These are phyloP conservation scores for Epizoanthus scotinus DNA, from an alignment of 92 coral and sea anemone genomes.

Conservation along the genomic window DNA sequence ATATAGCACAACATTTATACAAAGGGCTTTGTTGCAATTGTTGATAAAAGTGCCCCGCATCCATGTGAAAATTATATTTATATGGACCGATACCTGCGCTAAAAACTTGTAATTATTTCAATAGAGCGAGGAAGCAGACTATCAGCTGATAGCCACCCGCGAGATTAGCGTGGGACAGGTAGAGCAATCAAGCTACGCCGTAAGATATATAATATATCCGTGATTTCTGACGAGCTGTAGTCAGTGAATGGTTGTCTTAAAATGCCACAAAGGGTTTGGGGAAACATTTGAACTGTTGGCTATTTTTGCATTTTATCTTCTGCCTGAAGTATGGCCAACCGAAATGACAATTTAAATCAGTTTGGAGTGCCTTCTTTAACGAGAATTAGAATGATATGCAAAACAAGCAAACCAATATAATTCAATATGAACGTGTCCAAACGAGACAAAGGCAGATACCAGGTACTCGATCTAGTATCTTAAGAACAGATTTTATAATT, in stretches of 20 bases:
- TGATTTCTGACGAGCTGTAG: background rate
- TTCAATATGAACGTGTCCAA: constrained; percentile 33
- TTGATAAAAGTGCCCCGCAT: background rate
- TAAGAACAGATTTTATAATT: constrained; percentile 31
- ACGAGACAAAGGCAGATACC: constrained; percentile 40
- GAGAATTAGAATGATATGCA: constrained; percentile 36
- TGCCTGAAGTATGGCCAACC: background rate
- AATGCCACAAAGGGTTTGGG: background rate
- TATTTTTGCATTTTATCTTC: background rate
- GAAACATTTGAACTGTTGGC: background rate
- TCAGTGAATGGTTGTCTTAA: background rate
- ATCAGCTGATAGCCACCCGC: constrained; percentile 27
- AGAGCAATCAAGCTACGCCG: background rate
- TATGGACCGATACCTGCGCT: constrained; percentile 3
- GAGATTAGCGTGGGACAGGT: constrained; percentile 34
- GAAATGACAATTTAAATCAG: constrained; percentile 10
- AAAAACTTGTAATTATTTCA: constrained; percentile 12
- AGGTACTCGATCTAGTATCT: constrained; percentile 40
- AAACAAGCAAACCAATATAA: constrained; percentile 21
- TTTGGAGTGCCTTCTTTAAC: constrained; percentile 20
- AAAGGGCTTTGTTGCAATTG: constrained; percentile 9
- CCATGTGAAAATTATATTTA: background rate
- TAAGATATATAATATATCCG: background rate
- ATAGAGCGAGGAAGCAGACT: constrained; percentile 1
- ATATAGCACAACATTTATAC: background rate